Conservation (phyloP, 2,113 vertebrate genomes). For the Axis porcinus region DNA sequence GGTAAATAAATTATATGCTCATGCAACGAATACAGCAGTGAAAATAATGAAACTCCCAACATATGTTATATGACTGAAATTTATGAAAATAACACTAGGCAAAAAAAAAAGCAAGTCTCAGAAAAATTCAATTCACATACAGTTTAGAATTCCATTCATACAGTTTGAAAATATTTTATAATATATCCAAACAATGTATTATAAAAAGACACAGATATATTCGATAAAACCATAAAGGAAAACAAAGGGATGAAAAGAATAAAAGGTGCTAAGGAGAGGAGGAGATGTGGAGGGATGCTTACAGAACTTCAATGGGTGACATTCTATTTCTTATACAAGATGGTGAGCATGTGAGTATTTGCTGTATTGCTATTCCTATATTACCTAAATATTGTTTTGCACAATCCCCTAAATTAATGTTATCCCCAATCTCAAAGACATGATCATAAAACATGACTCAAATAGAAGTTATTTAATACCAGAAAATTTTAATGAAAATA, state of each 20-base stretch:
- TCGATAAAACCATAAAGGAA: background rate
- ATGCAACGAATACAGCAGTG: background rate
- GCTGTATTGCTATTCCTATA: background rate
- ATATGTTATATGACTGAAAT: background rate
- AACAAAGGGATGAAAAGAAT: background rate
- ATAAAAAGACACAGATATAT: background rate
- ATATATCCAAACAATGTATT: background rate
- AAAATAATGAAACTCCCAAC: background rate
- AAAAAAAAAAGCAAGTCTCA: background rate
- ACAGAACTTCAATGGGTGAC: background rate
- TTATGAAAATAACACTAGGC: background rate
- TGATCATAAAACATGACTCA: background rate
- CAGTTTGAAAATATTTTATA: background rate
- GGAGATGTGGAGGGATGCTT: rapidly evolving
- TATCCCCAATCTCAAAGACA: background rate
- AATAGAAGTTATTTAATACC: background rate
- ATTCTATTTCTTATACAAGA: background rate
- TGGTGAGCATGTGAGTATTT: background rate
- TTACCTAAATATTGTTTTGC: background rate
- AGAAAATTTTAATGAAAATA: background rate
- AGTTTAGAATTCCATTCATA: background rate
- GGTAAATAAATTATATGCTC: background rate
- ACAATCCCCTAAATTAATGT: background rate
- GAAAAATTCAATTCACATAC: background rate
- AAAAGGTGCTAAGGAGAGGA: background rate